Conservation (phyloP, 2,888 invertebrate species). For the Lochmaea capreae region DNA sequence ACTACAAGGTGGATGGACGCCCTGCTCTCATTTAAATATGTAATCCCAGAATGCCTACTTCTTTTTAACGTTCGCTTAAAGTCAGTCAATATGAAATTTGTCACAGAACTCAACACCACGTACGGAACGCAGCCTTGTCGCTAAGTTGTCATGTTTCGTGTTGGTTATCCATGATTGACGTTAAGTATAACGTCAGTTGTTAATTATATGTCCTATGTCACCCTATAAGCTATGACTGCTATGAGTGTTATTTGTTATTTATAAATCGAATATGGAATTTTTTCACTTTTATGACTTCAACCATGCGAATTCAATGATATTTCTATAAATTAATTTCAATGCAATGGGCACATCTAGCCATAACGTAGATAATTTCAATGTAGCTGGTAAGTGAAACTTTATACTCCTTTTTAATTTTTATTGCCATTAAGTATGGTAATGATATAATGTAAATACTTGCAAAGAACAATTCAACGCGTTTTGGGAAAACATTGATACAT, state of each 20-base stretch:
- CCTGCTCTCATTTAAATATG: too few relatives aligned
- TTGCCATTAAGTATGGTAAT: slow-evolving; percentile 5
- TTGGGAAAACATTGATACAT: background rate
- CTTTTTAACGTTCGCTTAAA: background rate
- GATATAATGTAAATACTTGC: slow-evolving; percentile 10
- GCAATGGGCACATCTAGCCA: slow-evolving; percentile 62
- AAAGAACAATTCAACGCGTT: slow-evolving; percentile 9
- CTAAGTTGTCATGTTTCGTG: background rate
- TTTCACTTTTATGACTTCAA: background rate
- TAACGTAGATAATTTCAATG: slow-evolving; percentile 60
- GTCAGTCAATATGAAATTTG: background rate
- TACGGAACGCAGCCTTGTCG: background rate
- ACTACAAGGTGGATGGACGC: too few relatives aligned
- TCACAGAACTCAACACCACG: background rate
- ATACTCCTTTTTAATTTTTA: slow-evolving; percentile 13
- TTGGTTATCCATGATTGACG: background rate
- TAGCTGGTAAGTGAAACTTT: slow-evolving; percentile 56
- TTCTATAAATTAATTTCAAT: slow-evolving; percentile 21
- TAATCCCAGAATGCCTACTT: too few relatives aligned
- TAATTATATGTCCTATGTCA: background rate
- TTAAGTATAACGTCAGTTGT: background rate
- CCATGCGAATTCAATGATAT: slow-evolving; percentile 16
- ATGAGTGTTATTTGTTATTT: slow-evolving; percentile 6
- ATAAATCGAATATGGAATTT: slow-evolving; percentile 2
- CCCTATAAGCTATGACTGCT: background rate